Conservation (phyloP, 2,797 vertebrate genomes). For the Notamacropus eugenii region DNA sequence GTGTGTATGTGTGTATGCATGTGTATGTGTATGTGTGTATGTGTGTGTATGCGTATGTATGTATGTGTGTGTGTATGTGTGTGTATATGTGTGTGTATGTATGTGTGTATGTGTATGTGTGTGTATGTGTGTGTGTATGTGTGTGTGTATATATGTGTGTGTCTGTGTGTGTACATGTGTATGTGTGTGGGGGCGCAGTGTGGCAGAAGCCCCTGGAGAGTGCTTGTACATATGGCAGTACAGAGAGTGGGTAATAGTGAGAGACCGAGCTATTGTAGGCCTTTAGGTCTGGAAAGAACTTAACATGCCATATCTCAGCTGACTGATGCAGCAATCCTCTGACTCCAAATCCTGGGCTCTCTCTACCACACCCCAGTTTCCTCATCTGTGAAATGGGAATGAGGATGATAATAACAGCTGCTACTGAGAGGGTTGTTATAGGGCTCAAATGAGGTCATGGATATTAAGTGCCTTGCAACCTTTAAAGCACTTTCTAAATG, state of each 20-base stretch:
- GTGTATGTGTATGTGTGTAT: rapidly evolving
- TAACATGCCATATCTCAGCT: not conserved
- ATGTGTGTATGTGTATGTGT: rapidly evolving
- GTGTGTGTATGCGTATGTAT: rapidly evolving
- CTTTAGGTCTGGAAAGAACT: no score
- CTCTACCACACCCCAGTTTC: not conserved
- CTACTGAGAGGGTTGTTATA: rapidly evolving
- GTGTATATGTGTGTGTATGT: rapidly evolving
- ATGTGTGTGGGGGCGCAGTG: no score
- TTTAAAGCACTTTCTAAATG: not conserved
- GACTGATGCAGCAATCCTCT: no score
- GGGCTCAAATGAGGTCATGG: not conserved
- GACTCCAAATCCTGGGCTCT: no score
- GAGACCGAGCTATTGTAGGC: no score
- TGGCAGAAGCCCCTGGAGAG: no score
- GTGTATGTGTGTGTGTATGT: rapidly evolving
- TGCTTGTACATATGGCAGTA: no score
- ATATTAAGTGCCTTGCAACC: not conserved
- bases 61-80: rapidly evolving
- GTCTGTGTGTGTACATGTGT: rapidly evolving
- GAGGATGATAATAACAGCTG: not conserved
- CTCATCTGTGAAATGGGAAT: not conserved
- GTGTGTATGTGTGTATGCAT: rapidly evolving
- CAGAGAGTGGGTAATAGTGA: no score
- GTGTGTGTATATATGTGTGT: rapidly evolving